phyloP scores from a whole-genome alignment of 2,888 invertebrate species.

The Scaeva pyrastri region DNA sequence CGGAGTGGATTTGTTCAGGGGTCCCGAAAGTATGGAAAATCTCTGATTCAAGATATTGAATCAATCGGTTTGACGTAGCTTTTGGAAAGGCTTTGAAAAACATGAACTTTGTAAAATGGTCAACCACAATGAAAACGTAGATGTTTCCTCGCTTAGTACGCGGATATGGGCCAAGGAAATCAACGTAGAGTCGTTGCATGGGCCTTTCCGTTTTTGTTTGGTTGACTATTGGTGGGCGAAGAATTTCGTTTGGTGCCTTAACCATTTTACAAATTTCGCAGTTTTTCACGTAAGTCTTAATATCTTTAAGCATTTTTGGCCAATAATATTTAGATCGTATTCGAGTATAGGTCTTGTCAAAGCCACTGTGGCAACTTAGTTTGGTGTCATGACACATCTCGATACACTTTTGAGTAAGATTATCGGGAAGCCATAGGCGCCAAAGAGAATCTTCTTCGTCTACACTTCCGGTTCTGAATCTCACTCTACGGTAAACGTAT shows the following conservation, averaged over 20 bases:
- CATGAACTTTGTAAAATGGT: no score
- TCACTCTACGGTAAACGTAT: background rate
- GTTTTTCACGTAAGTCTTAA: background rate
- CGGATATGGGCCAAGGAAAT: slow-evolving; percentile 4
- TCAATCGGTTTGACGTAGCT: slow-evolving; percentile 1
- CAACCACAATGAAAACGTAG: slow-evolving; percentile 1
- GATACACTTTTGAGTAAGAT: background rate
- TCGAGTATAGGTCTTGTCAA: background rate
- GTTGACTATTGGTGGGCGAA: slow-evolving; percentile 4
- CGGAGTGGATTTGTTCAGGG: background rate
- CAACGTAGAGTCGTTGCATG: slow-evolving; percentile 7
- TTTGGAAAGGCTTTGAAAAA: no score
- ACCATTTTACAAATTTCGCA: slow-evolving; percentile 2
- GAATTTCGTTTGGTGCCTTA: slow-evolving; percentile 6
- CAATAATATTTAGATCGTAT: background rate
- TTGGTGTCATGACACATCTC: background rate
- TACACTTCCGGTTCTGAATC: background rate
- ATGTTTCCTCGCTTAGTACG: slow-evolving; percentile 2
- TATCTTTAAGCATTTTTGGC: background rate
- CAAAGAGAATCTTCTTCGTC: background rate
- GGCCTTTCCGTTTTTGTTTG: background rate
- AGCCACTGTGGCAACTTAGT: slow-evolving; percentile 3
- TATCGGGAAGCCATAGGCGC: background rate
- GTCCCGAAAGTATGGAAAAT: background rate
- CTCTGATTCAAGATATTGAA: background rate